phyloP scores from a whole-genome alignment of 2,888 invertebrate genomes.

The Polietes domitor region DNA sequence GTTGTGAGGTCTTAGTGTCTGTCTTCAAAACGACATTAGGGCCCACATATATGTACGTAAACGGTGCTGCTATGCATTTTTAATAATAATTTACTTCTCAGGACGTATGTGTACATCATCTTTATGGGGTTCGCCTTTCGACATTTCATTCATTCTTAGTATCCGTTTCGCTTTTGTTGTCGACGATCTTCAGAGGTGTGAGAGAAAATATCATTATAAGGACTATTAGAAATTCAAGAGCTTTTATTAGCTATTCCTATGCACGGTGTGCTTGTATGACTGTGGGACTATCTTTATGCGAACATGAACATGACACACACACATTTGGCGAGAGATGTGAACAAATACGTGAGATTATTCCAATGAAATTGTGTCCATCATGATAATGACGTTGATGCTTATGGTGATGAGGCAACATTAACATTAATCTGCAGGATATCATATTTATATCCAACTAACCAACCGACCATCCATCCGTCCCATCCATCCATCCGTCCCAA shows the following conservation, averaged over 20 bases:
- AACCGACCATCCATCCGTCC: background rate
- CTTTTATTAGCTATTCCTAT: background rate
- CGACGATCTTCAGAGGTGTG: background rate
- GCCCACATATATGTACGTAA: no score
- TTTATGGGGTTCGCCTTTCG: no score
- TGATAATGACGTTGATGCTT: background rate
- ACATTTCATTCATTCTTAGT: no score
- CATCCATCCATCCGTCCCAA: background rate
- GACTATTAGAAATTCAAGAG: background rate
- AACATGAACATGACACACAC: background rate
- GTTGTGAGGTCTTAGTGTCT: no score
- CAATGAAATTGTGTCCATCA: background rate
- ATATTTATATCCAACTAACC: constrained; percentile 9
- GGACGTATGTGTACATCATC: no score
- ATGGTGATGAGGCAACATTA: constrained; percentile 12
- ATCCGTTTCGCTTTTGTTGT: background rate
- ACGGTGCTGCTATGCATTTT: no score
- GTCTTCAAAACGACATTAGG: no score
- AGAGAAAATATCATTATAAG: background rate
- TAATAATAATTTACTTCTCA: no score
- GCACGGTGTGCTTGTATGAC: background rate
- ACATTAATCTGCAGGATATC: constrained; percentile 21
- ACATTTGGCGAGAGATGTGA: background rate
- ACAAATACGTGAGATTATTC: constrained; percentile 15
- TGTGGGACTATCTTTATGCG: background rate